phyloP scores from a whole-genome alignment of 1,140 invertebrate genomes.

The Papilio helenus region DNA sequence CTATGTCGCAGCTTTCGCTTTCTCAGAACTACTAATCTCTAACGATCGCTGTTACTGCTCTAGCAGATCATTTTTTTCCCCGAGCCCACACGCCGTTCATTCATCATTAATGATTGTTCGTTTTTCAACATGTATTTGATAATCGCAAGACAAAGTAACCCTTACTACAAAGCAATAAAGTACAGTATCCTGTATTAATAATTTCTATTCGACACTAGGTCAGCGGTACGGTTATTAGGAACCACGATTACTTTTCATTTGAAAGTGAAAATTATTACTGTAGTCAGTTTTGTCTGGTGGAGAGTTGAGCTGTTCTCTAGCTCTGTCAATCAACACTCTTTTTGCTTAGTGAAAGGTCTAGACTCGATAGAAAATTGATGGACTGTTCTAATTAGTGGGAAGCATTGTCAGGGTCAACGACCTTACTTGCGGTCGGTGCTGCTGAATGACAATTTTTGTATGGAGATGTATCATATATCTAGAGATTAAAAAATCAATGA shows the following conservation, averaged over 20 bases:
- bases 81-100: constrained; percentile 23
- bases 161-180: not conserved
- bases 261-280: constrained; percentile 31
- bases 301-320: not conserved
- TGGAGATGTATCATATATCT: not conserved
- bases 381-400: constrained; percentile 3
- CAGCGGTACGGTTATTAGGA: constrained; percentile 31
- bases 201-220: constrained; percentile 3
- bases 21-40: not conserved
- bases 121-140: not conserved
- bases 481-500: not conserved
- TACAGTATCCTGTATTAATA: constrained; percentile 4
- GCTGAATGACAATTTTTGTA: not conserved
- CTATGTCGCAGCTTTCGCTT: not conserved
- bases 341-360: constrained; percentile 29
- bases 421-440: not conserved
- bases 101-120: constrained; percentile 24
- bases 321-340: constrained; percentile 16
- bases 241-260: constrained; percentile 23
- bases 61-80: constrained; percentile 8
- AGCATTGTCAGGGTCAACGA: not conserved
- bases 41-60: constrained; percentile 1
- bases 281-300: not conserved
- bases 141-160: not conserved
- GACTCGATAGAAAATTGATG: not conserved